Evolutionary conservation across 2,888 invertebrate genomes (phyloP).

Genomic region (Ceramica pisi): DNA sequence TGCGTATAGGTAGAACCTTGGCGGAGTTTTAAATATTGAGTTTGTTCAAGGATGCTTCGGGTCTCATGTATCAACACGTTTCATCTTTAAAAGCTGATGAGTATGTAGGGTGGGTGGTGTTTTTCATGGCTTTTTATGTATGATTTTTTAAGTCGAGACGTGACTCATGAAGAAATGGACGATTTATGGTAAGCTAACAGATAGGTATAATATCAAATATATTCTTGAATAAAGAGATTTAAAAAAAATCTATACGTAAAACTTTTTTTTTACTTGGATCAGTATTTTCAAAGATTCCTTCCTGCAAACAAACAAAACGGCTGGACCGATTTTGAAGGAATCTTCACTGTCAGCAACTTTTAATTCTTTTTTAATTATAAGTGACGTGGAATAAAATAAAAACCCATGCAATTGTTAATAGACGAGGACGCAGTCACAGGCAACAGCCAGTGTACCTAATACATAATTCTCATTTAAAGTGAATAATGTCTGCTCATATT

Average conservation of each 20-base stretch:
- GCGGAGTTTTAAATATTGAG: neutral
- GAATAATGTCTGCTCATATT: neutral
- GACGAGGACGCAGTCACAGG: no score
- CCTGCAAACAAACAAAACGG: no score
- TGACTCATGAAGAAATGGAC: neutral
- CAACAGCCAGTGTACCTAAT: neutral
- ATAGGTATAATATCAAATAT: neutral
- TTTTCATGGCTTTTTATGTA: neutral
- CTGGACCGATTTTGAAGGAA: no score
- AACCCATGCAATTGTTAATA: neutral
- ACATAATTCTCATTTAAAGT: neutral
- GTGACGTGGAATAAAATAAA: neutral
- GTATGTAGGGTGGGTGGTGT: no score
- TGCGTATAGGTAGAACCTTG: neutral
- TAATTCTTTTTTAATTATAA: no score
- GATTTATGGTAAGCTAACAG: neutral
- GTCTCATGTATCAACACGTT: slow-evolving; percentile 32
- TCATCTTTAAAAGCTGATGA: slow-evolving; percentile 9
- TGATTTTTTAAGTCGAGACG: neutral
- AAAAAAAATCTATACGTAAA: no score
- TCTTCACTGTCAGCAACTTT: no score
- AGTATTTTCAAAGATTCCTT: no score
- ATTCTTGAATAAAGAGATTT: neutral
- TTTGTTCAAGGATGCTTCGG: neutral
- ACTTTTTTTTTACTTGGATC: no score